Evolutionary conservation across 2,797 vertebrate genomes (phyloP).

Genomic region (Rhinophrynus dorsalis): DNA sequence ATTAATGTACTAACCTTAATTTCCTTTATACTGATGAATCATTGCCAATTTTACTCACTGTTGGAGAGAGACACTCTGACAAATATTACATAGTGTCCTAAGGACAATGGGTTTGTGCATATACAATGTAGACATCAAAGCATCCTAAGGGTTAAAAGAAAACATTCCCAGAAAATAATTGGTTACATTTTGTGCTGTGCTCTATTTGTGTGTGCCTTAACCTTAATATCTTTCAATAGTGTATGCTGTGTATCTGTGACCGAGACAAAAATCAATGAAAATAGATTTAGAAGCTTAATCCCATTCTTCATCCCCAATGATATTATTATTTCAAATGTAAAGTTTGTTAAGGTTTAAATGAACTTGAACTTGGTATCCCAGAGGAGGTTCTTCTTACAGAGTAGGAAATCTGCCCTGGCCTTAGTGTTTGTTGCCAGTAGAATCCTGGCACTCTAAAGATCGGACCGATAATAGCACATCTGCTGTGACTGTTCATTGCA

Average conservation of each 20-base stretch:
- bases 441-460: conserved; percentile 1
- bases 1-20: no score
- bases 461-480: conserved; percentile 15
- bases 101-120: no score
- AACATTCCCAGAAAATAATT: no score
- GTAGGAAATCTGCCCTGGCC: conserved; percentile 62
- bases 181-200: no score
- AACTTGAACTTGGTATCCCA: conserved; percentile 69
- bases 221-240: conserved; percentile 65
- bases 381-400: conserved; percentile 65
- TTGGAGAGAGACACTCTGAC: no score
- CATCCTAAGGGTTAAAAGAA: no score
- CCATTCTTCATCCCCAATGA: conserved; percentile 73
- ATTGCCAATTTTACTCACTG: no score
- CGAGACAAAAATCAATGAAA: conserved; percentile 79
- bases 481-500: conserved; percentile 15
- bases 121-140: no score
- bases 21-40: no score
- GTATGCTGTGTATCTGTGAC: conserved; percentile 66
- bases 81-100: no score
- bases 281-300: conserved; percentile 79
- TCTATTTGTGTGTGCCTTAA: conserved; percentile 58
- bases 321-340: conserved; percentile 81
- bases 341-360: conserved; percentile 74
- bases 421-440: conserved; percentile 44